A percentile compares a stretch with the other conserved stretches of the same genome.
Evolutionary conservation across 2,113 vertebrate genomes (phyloP).

Genomic region (Capricornis sumatraensis): DNA sequence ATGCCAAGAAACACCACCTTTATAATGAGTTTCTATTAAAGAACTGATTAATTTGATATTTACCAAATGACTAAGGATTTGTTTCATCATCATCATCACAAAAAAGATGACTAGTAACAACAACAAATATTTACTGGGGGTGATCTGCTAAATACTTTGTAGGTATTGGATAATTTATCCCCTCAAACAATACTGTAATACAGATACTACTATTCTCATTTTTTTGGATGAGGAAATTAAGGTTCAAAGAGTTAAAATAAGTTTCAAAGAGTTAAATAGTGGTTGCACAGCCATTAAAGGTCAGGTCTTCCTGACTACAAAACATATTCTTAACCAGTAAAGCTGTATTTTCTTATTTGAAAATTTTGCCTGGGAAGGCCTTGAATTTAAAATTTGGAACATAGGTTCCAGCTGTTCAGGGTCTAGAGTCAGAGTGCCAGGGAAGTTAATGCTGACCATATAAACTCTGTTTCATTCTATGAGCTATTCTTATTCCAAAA

Average conservation of each 20-base stretch:
- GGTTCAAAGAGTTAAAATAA: not conserved
- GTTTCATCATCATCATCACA: not conserved
- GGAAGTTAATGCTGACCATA: not conserved
- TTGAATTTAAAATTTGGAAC: slow-evolving; percentile 20
- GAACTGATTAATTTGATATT: not conserved
- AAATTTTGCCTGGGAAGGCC: not conserved
- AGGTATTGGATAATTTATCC: not conserved
- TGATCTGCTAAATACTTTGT: not conserved
- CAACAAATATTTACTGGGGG: not conserved
- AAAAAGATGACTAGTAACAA: not conserved
- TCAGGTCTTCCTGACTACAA: not conserved
- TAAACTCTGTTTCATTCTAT: not conserved
- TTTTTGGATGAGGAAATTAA: slow-evolving; percentile 1
- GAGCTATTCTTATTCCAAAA: slow-evolving; percentile 38
- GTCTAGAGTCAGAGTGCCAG: not conserved
- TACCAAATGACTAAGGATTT: not conserved
- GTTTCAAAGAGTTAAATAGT: not conserved
- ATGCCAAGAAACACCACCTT: not conserved
- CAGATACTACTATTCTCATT: not conserved
- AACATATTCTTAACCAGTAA: not conserved
- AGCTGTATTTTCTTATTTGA: not conserved
- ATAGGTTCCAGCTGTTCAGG: not conserved
- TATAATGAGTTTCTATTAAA: not conserved
- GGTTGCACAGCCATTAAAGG: not conserved
- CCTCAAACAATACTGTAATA: not conserved